phyloP scores from a whole-genome alignment of 2,113 vertebrate species.

The Bos indicus region DNA sequence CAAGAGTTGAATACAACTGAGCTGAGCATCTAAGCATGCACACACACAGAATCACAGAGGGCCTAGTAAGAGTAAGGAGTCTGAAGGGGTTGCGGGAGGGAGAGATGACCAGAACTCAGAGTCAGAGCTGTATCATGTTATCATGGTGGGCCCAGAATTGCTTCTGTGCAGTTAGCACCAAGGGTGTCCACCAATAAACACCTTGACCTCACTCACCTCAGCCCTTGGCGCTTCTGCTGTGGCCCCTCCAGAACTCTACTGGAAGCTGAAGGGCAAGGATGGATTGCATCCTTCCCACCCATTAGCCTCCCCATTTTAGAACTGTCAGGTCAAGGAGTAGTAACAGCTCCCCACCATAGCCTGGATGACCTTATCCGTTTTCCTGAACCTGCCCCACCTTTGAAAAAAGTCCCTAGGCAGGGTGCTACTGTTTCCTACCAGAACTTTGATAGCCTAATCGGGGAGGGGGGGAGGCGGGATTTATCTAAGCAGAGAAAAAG shows the following conservation, averaged over 20 bases:
- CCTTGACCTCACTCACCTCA: background rate
- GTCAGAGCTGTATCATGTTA: background rate
- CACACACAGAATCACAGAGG: background rate
- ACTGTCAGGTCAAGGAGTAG: background rate
- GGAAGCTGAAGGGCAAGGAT: background rate
- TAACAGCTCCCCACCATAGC: background rate
- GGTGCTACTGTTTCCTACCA: background rate
- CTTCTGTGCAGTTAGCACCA: rapidly evolving
- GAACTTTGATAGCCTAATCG: background rate
- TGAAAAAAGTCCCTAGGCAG: background rate
- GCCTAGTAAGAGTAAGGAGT: background rate
- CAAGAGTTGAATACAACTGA: background rate
- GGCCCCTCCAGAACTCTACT: background rate
- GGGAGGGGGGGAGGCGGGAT: rapidly evolving
- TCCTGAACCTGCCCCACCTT: background rate
- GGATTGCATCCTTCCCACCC: background rate
- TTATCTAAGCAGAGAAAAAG: background rate
- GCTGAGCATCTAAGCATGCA: background rate
- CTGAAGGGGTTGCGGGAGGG: background rate
- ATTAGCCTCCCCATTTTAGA: background rate
- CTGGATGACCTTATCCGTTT: background rate
- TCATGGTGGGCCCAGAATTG: background rate
- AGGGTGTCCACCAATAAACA: background rate
- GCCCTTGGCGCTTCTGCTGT: background rate
- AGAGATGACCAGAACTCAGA: background rate